These are phyloP conservation scores for Paramormyrops hopkinsi DNA, from an alignment of 2,797 vertebrate genomes.

Conservation along the genomic window DNA sequence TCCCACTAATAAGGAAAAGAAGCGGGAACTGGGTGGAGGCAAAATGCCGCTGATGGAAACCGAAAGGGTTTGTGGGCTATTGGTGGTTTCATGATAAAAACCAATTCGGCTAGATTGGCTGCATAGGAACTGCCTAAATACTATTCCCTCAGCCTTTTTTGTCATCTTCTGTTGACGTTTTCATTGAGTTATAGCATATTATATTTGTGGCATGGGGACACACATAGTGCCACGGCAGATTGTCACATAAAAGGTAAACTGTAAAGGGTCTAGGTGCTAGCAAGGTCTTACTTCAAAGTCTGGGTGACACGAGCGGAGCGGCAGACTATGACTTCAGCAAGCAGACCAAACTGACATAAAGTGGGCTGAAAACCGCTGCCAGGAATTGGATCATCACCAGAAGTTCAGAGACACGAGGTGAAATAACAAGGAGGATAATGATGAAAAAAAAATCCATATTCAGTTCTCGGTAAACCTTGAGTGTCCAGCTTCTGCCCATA, in stretches of 20 bases:
- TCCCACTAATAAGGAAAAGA: background rate
- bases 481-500: background rate
- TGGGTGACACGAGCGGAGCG: background rate
- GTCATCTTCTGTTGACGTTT: constrained; percentile 2
- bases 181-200: background rate
- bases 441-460: constrained; percentile 8
- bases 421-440: background rate
- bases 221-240: background rate
- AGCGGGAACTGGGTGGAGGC: background rate
- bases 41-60: background rate
- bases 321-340: background rate
- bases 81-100: background rate
- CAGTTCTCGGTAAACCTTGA: background rate
- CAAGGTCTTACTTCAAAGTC: constrained; percentile 4
- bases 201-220: background rate
- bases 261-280: background rate
- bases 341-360: background rate
- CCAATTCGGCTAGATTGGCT: background rate
- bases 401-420: background rate
- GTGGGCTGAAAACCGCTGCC: background rate
- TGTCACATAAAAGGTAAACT: background rate
- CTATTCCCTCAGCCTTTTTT: background rate
- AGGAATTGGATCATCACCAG: background rate
- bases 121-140: background rate
- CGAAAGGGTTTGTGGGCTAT: background rate